Evolutionary conservation across 2,113 vertebrate species (phyloP), one percentile per base, ranked within the genome.

Genomic region (Camelus bactrianus): DNA sequence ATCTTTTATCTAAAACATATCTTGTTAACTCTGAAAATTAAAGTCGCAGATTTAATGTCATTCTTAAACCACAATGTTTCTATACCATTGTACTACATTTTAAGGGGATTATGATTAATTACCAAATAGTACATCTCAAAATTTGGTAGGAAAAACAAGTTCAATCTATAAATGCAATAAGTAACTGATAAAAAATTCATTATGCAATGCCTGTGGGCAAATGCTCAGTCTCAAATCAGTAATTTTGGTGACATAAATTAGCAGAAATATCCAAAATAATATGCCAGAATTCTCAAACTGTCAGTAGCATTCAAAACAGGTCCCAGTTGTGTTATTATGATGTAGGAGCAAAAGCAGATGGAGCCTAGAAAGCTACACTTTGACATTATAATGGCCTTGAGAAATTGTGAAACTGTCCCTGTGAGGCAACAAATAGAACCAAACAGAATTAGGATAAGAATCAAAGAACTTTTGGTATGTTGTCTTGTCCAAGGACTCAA

Each of bases 171-270:
- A 88, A 94, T 92, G 97, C 76, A 96, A 75, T 82, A 95, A 92
- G 62, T 91, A 94, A 94, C 82, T 97, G 90, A 96, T 92, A 75
- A 91, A 90, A 96, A 92, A 30, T 69, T 96, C 91, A 95, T 92
- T 96, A 88, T 64, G 15, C 32, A 86, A 72, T 91, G 58, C 76
- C 76, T 85, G 24, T 89, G 77, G 67, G n/a, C 50, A 97, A 97
- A 91, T 84, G 12, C 3, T 97, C 86, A 91, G 96, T 95, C 50
- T 96, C 67, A 96, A 94, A 92, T 96, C 95, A 94, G 62, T 96
- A 82, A 91, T 96, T 96, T 89, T 89, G 52, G 35, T 95, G 93
- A 97, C 86, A 97, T 72, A 90, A 91, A 95, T 96, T 92, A 95
- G 52, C 80, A 93, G 70, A 92, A n/a, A 89, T 96, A 97, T 93